Evolutionary conservation across 1,140 invertebrate species (phyloP).

Genomic region (Ptiloglossa arizonensis): DNA sequence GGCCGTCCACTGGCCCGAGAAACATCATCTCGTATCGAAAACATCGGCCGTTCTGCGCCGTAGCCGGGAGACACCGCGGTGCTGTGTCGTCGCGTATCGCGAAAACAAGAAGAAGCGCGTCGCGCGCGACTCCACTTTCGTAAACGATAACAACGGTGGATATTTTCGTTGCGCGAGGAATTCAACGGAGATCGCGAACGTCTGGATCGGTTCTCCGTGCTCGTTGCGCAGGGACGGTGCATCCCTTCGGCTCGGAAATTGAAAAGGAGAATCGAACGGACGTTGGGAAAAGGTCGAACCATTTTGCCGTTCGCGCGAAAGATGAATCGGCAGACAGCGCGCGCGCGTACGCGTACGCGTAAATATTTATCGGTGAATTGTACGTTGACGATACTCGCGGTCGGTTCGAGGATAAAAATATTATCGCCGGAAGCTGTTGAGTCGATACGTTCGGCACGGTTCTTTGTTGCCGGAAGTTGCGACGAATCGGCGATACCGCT

Average conservation of each 20-base stretch:
- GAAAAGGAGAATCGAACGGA: too few species aligned
- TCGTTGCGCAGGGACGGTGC: too few species aligned
- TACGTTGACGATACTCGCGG: neutral
- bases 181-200: too few species aligned
- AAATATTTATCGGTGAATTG: neutral
- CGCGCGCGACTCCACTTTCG: neutral
- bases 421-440: neutral
- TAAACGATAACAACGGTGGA: neutral
- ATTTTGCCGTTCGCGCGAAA: too few species aligned
- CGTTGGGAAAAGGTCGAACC: too few species aligned
- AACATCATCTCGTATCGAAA: slow-evolving; percentile 56
- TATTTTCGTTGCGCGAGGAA: too few species aligned
- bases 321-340: too few species aligned
- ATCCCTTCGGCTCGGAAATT: too few species aligned
- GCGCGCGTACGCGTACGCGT: too few species aligned
- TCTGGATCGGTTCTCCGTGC: too few species aligned
- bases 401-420: neutral
- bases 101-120: neutral
- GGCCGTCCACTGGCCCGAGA: slow-evolving; percentile 58
- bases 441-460: neutral
- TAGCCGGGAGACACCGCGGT: neutral
- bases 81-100: neutral
- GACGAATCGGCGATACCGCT: too few species aligned
- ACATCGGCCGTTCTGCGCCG: slow-evolving; percentile 47
- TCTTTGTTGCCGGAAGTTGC: neutral